Percentiles rank a stretch among this genome's conserved stretches.
Evolutionary conservation across 2,888 invertebrate genomes (phyloP).

Genomic region (Metallyticus violacea): DNA sequence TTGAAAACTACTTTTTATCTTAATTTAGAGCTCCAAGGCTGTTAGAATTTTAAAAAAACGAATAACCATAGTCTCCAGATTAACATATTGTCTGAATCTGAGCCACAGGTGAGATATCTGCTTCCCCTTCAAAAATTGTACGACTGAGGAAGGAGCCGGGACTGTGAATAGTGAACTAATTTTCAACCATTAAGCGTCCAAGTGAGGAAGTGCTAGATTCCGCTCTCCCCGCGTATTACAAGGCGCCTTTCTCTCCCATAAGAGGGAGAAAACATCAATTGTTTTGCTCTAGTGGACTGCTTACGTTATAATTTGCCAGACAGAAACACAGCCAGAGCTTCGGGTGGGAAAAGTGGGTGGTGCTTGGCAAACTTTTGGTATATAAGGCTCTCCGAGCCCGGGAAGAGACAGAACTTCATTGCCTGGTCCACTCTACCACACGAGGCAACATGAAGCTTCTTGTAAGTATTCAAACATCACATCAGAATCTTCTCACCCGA

Average conservation of each 20-base stretch:
- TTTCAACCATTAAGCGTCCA: too few relatives aligned
- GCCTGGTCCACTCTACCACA: background rate
- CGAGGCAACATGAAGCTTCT: background rate
- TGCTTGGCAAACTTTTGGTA: background rate
- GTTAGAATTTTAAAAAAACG: too few relatives aligned
- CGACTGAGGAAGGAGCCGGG: too few relatives aligned
- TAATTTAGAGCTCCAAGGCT: too few relatives aligned
- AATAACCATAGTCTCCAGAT: too few relatives aligned
- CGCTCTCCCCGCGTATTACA: background rate
- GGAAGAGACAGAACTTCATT: background rate
- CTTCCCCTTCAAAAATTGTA: too few relatives aligned
- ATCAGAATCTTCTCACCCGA: too few relatives aligned
- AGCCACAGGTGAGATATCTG: too few relatives aligned
- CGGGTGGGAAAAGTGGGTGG: background rate
- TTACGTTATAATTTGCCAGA: background rate
- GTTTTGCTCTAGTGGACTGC: background rate
- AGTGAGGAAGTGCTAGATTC: background rate
- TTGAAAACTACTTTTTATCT: too few relatives aligned
- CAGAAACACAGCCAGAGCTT: background rate
- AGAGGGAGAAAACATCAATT: background rate
- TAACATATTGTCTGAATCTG: too few relatives aligned
- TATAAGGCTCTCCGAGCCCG: background rate
- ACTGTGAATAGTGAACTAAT: too few relatives aligned
- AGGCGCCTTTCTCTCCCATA: background rate
- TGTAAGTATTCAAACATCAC: background rate